Conservation (phyloP, 2,797 vertebrate species). For the Geotrypetes seraphini region DNA sequence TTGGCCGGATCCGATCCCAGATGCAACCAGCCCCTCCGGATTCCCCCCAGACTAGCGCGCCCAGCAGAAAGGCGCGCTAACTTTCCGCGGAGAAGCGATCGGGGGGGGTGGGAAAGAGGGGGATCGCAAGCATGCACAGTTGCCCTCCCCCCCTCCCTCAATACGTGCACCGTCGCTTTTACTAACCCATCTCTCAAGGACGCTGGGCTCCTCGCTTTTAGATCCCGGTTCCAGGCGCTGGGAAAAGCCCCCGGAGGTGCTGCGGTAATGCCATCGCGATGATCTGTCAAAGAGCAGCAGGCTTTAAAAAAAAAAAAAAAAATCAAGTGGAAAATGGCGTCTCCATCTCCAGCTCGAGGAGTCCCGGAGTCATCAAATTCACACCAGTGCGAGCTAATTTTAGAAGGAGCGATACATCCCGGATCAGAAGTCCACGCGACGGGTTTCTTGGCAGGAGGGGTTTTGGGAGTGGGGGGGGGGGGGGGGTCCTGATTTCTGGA, state of each 20-base stretch:
- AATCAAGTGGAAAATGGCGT: conserved; percentile 52
- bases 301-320: conserved; percentile 30
- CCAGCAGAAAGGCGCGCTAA: conserved; percentile 18
- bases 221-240: conserved; percentile 31
- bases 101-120: too few relatives aligned
- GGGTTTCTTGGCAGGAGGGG: rapidly evolving
- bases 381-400: conserved; percentile 38
- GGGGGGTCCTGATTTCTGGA: conserved; percentile 11
- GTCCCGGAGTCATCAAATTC: conserved; percentile 29
- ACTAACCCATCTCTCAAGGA: conserved; percentile 3
- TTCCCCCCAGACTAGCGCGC: too few relatives aligned
- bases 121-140: conserved; percentile 1
- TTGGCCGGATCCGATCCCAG: too few relatives aligned
- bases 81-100: background rate
- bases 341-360: conserved; percentile 37
- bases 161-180: conserved; percentile 1
- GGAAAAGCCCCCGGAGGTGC: conserved; percentile 41
- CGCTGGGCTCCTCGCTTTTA: conserved; percentile 5
- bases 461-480: too few relatives aligned
- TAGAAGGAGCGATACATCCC: conserved; percentile 16
- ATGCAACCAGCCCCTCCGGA: too few relatives aligned
- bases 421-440: rapidly evolving
- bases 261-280: conserved; percentile 43
- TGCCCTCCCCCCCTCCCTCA: too few relatives aligned
- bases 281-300: conserved; percentile 41